Percentiles rank a stretch among this genome's conserved stretches.
Evolutionary conservation across 2,888 invertebrate genomes (phyloP).

Genomic region (Hemistola chrysoprasaria): DNA sequence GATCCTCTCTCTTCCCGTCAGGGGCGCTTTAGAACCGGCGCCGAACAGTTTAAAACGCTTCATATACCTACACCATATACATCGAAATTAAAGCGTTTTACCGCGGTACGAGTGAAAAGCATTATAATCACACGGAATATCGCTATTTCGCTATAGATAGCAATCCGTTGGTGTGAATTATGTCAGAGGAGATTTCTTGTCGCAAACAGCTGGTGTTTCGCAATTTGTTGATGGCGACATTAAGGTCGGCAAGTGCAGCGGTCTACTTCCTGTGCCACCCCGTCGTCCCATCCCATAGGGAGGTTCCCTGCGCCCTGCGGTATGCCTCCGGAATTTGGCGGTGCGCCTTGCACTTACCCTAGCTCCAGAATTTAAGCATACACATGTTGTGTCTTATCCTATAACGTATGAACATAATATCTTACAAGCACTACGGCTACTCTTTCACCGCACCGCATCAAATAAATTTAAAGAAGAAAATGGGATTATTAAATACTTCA

Average conservation of each 20-base stretch:
- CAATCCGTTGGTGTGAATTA: slow-evolving; percentile 66
- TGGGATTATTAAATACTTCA: too few species aligned
- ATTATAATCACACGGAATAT: slow-evolving; percentile 42
- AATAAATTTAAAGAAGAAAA: too few species aligned
- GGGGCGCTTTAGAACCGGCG: slow-evolving; percentile 37
- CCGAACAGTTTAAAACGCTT: slow-evolving; percentile 45
- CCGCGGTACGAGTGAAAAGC: slow-evolving; percentile 24
- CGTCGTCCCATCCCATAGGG: slow-evolving; percentile 25
- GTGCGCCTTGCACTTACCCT: slow-evolving; percentile 67
- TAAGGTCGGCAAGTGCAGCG: slow-evolving; percentile 73
- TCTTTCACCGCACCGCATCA: too few species aligned
- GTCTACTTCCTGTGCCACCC: slow-evolving; percentile 48
- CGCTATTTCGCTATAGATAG: slow-evolving; percentile 60
- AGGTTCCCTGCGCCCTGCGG: slow-evolving; percentile 53
- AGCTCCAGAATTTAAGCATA: slow-evolving; percentile 50
- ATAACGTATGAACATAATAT: slow-evolving; percentile 41
- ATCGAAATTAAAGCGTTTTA: slow-evolving; percentile 26
- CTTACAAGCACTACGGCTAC: slow-evolving; percentile 35
- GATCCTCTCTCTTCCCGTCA: slow-evolving; percentile 43
- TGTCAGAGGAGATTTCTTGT: slow-evolving; percentile 71
- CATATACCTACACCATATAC: slow-evolving; percentile 39
- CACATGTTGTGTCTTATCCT: slow-evolving; percentile 38
- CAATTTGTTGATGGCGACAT: slow-evolving; percentile 80
- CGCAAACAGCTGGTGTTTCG: slow-evolving; percentile 73
- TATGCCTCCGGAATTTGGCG: slow-evolving; percentile 72